A percentile compares a stretch with the other conserved stretches of the same genome.
phyloP scores from a whole-genome alignment of 2,888 invertebrate species.

The Gortyna flavago region DNA sequence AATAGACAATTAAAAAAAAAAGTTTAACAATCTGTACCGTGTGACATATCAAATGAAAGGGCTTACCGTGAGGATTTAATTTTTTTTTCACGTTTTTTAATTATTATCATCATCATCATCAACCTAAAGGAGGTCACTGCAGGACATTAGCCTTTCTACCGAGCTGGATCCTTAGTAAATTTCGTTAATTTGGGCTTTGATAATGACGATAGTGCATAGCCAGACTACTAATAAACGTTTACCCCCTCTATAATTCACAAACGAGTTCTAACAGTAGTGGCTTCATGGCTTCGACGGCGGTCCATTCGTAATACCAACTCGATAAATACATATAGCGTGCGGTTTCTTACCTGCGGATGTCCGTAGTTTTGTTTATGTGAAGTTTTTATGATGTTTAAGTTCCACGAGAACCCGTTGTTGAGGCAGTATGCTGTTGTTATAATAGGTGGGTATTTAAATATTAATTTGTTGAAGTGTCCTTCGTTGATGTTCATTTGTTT shows the following conservation, averaged over 20 bases:
- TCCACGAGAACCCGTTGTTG: conserved; percentile 18
- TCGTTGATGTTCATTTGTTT: not conserved
- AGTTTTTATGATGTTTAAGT: conserved; percentile 22
- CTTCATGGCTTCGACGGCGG: not conserved
- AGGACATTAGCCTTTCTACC: too few relatives aligned
- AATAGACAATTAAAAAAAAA: too few relatives aligned
- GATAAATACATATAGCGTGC: not conserved
- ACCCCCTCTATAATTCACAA: conserved; percentile 21
- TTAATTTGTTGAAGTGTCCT: not conserved
- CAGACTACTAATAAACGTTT: not conserved
- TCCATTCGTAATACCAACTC: conserved; percentile 18
- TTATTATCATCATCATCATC: too few relatives aligned
- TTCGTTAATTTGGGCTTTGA: too few relatives aligned
- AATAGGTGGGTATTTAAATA: conserved; percentile 18
- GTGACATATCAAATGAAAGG: too few relatives aligned
- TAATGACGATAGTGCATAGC: not conserved
- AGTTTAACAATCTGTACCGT: too few relatives aligned
- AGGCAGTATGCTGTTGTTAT: conserved; percentile 38
- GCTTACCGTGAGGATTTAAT: too few relatives aligned
- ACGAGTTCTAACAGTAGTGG: not conserved
- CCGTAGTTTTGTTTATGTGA: conserved; percentile 2
- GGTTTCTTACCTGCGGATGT: not conserved
- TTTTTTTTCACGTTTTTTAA: too few relatives aligned
- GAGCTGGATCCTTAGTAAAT: too few relatives aligned
- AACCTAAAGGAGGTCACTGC: too few relatives aligned